Evolutionary conservation across 2,888 invertebrate species (phyloP).

Genomic region (Amphipyra tragopoginis): DNA sequence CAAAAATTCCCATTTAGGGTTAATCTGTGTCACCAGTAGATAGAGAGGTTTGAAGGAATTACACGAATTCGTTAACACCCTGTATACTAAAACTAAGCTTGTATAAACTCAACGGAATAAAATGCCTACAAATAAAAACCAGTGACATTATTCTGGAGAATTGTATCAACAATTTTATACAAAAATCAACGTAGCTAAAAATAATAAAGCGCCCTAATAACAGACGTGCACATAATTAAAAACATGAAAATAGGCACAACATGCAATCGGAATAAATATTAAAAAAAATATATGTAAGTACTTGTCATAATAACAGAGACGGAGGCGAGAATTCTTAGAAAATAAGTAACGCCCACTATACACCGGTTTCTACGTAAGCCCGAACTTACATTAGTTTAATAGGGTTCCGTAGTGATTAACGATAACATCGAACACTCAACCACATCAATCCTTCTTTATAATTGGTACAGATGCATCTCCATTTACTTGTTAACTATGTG

Average conservation of each 20-base stretch:
- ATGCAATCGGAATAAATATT: conserved; percentile 38
- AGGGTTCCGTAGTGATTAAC: conserved; percentile 51
- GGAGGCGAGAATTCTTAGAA: conserved; percentile 62
- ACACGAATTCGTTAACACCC: too few species aligned
- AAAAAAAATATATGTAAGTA: conserved; percentile 23
- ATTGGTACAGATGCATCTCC: conserved; percentile 53
- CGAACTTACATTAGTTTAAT: conserved; percentile 41
- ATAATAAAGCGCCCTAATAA: background rate
- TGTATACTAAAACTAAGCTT: too few species aligned
- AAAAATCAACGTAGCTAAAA: too few species aligned
- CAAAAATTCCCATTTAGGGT: too few species aligned
- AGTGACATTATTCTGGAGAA: too few species aligned
- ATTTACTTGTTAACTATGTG: conserved; percentile 49
- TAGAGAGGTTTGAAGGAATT: too few species aligned
- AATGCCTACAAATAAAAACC: too few species aligned
- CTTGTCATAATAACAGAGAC: conserved; percentile 45
- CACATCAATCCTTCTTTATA: conserved; percentile 49
- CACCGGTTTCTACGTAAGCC: conserved; percentile 43
- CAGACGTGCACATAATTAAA: conserved; percentile 13
- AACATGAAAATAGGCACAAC: conserved; percentile 11
- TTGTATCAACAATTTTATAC: too few species aligned
- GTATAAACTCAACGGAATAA: too few species aligned
- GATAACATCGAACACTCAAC: conserved; percentile 45
- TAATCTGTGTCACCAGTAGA: too few species aligned
- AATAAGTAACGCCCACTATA: conserved; percentile 50